These are phyloP conservation scores for Cacatua alba DNA, from an alignment of 2,113 vertebrate genomes.

Conservation along the genomic window DNA sequence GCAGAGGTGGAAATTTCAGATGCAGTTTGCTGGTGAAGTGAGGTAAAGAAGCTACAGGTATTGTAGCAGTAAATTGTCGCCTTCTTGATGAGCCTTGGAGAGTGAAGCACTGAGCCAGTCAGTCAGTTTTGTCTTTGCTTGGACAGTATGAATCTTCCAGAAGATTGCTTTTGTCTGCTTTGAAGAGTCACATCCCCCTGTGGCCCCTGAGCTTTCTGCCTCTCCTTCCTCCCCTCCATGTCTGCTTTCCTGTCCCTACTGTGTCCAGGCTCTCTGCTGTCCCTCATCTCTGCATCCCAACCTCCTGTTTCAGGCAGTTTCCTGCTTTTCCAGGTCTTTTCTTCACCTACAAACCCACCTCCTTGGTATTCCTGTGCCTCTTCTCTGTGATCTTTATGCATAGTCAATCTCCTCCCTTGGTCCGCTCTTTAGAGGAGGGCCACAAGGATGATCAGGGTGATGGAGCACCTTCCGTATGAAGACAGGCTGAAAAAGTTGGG, in stretches of 20 bases:
- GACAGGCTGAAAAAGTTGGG: background rate
- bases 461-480: background rate
- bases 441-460: background rate
- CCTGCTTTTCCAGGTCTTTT: background rate
- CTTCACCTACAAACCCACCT: background rate
- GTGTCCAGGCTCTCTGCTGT: background rate
- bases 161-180: background rate
- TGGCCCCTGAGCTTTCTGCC: background rate
- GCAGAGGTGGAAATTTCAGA: background rate
- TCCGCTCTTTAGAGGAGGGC: background rate
- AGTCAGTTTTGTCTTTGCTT: background rate
- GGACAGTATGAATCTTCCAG: background rate
- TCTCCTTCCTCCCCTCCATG: background rate
- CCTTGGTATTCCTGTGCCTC: background rate
- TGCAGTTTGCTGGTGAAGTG: background rate
- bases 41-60: background rate
- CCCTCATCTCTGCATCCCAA: background rate
- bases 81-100: background rate
- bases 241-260: background rate
- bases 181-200: rapidly evolving
- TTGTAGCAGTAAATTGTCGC: background rate
- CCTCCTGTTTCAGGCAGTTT: background rate
- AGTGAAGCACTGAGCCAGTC: background rate
- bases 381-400: background rate
- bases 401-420: rapidly evolving